These are phyloP conservation scores for Deilephila porcellus DNA, from an alignment of 2,888 invertebrate genomes.

Conservation along the genomic window DNA sequence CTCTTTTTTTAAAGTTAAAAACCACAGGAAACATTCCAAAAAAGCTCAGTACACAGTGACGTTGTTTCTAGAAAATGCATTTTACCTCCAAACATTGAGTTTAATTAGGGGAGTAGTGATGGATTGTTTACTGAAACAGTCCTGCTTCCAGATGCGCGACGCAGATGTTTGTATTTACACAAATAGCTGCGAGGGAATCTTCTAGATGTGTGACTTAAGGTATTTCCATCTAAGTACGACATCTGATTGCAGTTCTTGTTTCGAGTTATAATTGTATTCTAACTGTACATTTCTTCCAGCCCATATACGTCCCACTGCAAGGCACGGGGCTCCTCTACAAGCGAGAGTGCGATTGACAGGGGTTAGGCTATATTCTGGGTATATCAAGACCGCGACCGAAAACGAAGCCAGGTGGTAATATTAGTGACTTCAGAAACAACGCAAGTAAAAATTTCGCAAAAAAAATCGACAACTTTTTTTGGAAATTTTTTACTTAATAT, in stretches of 20 bases:
- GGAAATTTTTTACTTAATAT: too few species aligned
- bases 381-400: too few species aligned
- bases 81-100: slow-evolving; percentile 18
- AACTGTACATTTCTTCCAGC: too few species aligned
- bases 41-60: neutral
- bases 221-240: neutral
- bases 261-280: neutral
- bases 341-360: too few species aligned
- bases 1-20: neutral
- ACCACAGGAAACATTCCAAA: neutral
- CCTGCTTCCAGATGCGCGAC: neutral
- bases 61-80: slow-evolving; percentile 8
- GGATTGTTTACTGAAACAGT: neutral
- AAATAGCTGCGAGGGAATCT: neutral
- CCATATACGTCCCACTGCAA: too few species aligned
- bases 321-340: too few species aligned
- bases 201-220: slow-evolving; percentile 5
- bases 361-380: too few species aligned
- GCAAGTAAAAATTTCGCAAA: too few species aligned
- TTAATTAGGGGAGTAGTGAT: slow-evolving; percentile 15
- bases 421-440: too few species aligned
- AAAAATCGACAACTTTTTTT: too few species aligned
- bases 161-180: slow-evolving; percentile 13
- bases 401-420: too few species aligned
- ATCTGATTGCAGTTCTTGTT: neutral